Conservation (phyloP, 2,888 invertebrate species). For the Polydrusus pterygomalis region DNA sequence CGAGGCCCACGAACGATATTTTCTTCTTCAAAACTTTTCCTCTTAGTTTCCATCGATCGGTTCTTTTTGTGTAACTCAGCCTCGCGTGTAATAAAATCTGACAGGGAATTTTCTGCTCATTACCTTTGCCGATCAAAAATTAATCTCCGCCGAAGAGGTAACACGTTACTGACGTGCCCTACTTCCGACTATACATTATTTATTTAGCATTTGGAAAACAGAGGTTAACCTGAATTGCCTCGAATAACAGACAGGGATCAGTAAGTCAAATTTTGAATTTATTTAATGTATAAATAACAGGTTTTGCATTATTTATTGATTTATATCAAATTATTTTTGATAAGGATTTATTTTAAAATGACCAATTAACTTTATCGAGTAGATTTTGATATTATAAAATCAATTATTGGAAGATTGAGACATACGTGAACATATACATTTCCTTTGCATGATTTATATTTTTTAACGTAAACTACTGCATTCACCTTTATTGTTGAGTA, state of each 20-base stretch:
- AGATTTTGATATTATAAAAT: too few species aligned
- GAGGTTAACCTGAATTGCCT: conserved; percentile 18
- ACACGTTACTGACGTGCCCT: conserved; percentile 22
- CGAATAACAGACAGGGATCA: conserved; percentile 8
- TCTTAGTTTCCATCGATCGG: neutral
- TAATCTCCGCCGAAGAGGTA: conserved; percentile 26
- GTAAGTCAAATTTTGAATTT: conserved; percentile 2
- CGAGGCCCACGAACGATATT: too few species aligned
- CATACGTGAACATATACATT: too few species aligned
- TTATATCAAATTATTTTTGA: neutral
- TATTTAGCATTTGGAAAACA: conserved; percentile 25
- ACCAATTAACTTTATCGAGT: too few species aligned
- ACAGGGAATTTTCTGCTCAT: conserved; percentile 27
- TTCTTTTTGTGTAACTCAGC: conserved; percentile 17
- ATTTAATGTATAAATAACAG: neutral
- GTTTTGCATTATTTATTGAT: neutral
- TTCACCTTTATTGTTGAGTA: too few species aligned
- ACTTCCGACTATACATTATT: conserved; percentile 15
- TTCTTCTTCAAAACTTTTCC: neutral
- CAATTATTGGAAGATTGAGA: too few species aligned
- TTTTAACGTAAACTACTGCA: too few species aligned
- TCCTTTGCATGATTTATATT: too few species aligned
- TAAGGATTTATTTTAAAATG: neutral
- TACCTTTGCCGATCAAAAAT: conserved; percentile 30
- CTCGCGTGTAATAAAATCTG: conserved; percentile 30